Conservation (phyloP, 1,140 invertebrate genomes). For the Calliphora vicina region DNA sequence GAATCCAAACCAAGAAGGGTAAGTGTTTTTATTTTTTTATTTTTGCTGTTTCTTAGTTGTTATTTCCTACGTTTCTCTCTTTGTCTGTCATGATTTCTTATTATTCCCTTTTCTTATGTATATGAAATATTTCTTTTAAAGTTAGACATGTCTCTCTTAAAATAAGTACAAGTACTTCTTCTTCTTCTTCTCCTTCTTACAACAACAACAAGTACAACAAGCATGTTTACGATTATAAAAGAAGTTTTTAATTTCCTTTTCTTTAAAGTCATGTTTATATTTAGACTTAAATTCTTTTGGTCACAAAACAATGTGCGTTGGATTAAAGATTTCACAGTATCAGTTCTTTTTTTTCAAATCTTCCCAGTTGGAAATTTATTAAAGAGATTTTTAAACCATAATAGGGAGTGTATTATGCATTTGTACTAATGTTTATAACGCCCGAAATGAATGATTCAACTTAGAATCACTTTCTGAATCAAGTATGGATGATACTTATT, state of each 20-base stretch:
- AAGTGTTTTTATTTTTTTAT: conserved; percentile 39
- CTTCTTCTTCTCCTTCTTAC: no score
- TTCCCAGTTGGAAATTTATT: background rate
- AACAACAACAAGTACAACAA: no score
- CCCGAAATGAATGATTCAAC: no score
- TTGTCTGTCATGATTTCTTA: background rate
- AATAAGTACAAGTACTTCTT: background rate
- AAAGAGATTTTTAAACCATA: background rate
- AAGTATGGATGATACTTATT: no score
- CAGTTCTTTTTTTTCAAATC: background rate
- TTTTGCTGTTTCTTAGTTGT: background rate
- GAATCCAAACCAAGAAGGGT: conserved; percentile 56
- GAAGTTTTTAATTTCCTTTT: conserved; percentile 8
- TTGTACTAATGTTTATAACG: no score
- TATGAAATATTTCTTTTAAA: background rate
- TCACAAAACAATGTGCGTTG: no score
- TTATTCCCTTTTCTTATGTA: background rate
- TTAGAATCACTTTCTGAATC: no score
- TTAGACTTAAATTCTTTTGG: background rate
- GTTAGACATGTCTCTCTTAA: background rate
- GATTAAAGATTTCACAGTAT: no score
- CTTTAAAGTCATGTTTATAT: background rate
- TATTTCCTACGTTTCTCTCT: background rate
- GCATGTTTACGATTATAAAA: background rate
- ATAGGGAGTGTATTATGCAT: no score